These are phyloP conservation scores for Petroica traversi DNA, from an alignment of 2,113 vertebrate genomes.

Conservation along the genomic window DNA sequence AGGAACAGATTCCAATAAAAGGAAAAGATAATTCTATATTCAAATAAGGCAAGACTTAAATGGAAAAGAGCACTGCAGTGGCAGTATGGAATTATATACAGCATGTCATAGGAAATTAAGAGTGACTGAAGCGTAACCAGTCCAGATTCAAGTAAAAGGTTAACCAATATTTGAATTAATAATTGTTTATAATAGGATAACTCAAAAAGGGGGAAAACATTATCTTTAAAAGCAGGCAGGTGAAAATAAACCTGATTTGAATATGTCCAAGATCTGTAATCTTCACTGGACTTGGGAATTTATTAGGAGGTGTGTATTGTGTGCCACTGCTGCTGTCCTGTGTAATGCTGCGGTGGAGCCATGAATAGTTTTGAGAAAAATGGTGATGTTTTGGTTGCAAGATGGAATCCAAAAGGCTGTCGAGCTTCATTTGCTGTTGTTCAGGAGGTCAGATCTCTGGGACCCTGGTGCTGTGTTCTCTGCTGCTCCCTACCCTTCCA, in stretches of 20 bases:
- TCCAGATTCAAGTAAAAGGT: neutral
- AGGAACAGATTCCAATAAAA: neutral
- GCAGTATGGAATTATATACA: neutral
- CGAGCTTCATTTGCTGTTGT: neutral
- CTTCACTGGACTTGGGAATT: neutral
- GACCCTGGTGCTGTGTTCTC: neutral
- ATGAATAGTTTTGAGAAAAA: neutral
- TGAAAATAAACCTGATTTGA: neutral
- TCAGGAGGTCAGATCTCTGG: neutral
- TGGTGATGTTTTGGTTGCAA: neutral
- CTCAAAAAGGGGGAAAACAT: neutral
- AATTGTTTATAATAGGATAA: neutral
- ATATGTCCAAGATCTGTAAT: neutral
- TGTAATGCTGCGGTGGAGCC: neutral
- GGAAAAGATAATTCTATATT: neutral
- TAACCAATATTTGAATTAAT: neutral
- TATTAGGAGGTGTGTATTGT: neutral
- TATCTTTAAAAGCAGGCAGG: neutral
- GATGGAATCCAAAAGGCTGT: neutral
- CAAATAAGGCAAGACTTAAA: neutral
- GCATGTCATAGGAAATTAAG: neutral
- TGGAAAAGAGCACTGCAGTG: neutral
- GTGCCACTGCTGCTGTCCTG: neutral
- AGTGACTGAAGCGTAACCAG: neutral
- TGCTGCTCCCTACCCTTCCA: neutral